Percentiles rank a stretch among this genome's conserved stretches.
Conservation (phyloP, 2,113 vertebrate genomes). For the Coryphaenoides rupestris region DNA sequence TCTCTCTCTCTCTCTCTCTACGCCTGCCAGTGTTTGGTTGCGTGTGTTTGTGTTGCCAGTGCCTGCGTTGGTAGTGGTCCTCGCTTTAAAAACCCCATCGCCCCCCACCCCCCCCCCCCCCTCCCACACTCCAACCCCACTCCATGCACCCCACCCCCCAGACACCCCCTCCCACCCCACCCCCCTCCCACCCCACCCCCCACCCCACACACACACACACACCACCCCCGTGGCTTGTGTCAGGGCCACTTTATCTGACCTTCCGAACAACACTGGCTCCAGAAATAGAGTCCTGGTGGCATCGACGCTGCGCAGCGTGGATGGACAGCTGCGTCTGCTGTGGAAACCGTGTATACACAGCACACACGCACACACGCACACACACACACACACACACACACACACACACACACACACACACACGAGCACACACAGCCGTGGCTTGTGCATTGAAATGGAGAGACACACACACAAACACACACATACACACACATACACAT, state of each 20-base stretch:
- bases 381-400: not conserved
- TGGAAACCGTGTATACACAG: conserved; percentile 62
- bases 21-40: conserved; percentile 9
- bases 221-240: conserved; percentile 52
- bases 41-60: too few species aligned
- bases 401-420: not conserved
- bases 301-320: conserved; percentile 44
- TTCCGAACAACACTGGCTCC: conserved; percentile 68
- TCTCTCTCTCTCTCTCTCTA: conserved; percentile 1
- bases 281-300: conserved; percentile 69
- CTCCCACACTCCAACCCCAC: too few species aligned
- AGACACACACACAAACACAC: too few species aligned
- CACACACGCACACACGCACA: not conserved
- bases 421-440: too few species aligned
- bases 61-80: too few species aligned
- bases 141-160: too few species aligned
- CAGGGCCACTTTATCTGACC: conserved; percentile 72
- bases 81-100: too few species aligned
- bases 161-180: too few species aligned
- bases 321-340: conserved; percentile 72
- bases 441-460: too few species aligned
- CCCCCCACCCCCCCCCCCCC: conserved; percentile 33
- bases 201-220: conserved; percentile 34
- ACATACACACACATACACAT: too few species aligned
- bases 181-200: conserved; percentile 41